A percentile compares a stretch with the other conserved stretches of the same genome.
These are phyloP conservation scores for Hippocampus zosterae DNA, from an alignment of 2,113 vertebrate species.

Conservation along the genomic window DNA sequence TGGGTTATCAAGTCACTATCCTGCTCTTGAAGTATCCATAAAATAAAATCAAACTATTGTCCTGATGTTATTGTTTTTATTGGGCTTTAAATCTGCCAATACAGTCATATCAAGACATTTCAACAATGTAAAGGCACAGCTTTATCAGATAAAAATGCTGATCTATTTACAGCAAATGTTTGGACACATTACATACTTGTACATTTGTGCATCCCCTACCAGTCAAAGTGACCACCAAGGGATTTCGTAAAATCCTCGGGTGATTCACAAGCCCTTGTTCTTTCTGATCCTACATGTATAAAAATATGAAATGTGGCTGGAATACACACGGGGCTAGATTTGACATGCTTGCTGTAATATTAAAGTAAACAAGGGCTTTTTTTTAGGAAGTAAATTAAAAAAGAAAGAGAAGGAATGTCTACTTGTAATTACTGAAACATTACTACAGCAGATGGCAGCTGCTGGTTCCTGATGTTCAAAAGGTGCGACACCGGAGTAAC, in stretches of 20 bases:
- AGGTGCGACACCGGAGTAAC: too few species aligned
- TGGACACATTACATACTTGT: constrained; percentile 18
- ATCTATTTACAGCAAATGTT: constrained; percentile 57
- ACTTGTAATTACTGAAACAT: constrained; percentile 1
- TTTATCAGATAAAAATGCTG: constrained; percentile 59
- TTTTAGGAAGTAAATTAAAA: neutral
- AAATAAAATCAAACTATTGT: constrained; percentile 15
- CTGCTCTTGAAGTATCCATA: neutral
- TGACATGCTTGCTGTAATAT: constrained; percentile 16
- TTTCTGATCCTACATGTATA: constrained; percentile 23
- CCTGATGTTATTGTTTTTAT: constrained; percentile 48
- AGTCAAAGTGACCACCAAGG: constrained; percentile 29
- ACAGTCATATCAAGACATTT: constrained; percentile 49
- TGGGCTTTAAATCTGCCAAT: constrained; percentile 53
- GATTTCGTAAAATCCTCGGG: constrained; percentile 40
- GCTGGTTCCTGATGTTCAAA: constrained; percentile 16
- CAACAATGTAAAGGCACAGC: constrained; percentile 65
- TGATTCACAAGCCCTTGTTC: constrained; percentile 49
- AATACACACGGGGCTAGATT: constrained; percentile 19
- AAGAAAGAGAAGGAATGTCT: neutral
- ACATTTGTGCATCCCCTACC: constrained; percentile 10
- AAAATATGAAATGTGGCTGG: constrained; percentile 47
- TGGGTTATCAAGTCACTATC: neutral
- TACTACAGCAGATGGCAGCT: constrained; percentile 14
- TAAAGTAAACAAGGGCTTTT: constrained; percentile 7